Conservation (phyloP, 2,113 vertebrate species). For the Oryzias woworae region DNA sequence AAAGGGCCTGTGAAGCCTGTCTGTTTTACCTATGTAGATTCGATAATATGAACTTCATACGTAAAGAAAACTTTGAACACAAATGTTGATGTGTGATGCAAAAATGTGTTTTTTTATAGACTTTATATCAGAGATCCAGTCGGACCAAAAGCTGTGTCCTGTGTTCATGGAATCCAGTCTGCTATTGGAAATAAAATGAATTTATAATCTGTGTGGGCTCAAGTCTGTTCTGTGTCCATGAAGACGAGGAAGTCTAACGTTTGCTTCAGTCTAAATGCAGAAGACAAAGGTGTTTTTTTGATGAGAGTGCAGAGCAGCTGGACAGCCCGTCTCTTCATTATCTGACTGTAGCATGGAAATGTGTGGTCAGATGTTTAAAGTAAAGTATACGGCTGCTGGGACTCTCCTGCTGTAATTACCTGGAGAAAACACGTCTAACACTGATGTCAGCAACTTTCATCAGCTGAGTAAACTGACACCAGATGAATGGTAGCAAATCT, state of each 20-base stretch:
- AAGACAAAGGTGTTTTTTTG: neutral
- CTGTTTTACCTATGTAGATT: constrained; percentile 39
- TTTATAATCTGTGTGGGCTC: neutral
- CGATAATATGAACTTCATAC: constrained; percentile 15
- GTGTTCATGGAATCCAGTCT: constrained; percentile 40
- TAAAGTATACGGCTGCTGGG: neutral
- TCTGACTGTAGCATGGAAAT: constrained; percentile 45
- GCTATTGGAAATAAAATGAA: constrained; percentile 33
- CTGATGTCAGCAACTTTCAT: too few relatives aligned
- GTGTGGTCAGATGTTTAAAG: constrained; percentile 1
- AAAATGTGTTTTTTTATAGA: constrained; percentile 37
- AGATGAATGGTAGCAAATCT: neutral
- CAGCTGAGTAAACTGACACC: too few relatives aligned
- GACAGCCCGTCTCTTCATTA: constrained; percentile 1
- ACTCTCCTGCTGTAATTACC: neutral
- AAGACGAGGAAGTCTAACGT: neutral
- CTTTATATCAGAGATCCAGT: constrained; percentile 43
- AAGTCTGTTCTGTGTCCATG: too few relatives aligned
- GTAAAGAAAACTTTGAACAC: constrained; percentile 36
- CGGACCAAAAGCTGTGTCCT: constrained; percentile 57
- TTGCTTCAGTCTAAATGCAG: neutral
- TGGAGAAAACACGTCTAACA: neutral
- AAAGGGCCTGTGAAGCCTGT: constrained; percentile 43
- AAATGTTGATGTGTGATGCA: constrained; percentile 47
- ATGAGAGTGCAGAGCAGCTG: neutral